Base-by-base conservation (phyloP, 2,113 vertebrate genomes). In the Ciconia maguari region DNA sequence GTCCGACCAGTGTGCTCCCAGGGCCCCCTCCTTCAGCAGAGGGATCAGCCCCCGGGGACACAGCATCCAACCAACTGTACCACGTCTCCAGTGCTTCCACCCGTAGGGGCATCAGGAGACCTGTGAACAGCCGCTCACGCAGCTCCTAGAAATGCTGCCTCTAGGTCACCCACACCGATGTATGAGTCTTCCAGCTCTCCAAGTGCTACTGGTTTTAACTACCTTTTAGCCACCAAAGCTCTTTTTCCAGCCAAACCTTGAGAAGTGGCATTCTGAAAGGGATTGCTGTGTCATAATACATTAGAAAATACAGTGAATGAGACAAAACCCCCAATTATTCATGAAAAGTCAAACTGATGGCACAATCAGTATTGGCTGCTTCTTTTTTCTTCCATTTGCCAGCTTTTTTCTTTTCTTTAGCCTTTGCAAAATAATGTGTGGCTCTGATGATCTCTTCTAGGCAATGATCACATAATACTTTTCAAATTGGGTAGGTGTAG, bases 1-100 rank as follows among this genome's bases (percentile, higher is more conserved):
- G 3, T 34, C 26, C 2, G 2, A 11, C 7, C 0, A 0, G 24
- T 49, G 13, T 61, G 11, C 4, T 61, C 22, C 41, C 1, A 1
- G 46, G 6, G 6, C 5, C 2, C 5, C 6, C 14, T 82, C 29
- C 34, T 48, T 0, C 1, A 13, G 44, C 41, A 32, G 26, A 20
- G 34, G 34, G 5, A 49, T 44, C 46, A 71, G 38, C 11, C n/a
- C 3, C 26, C 3, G 3, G 7, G 26, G 11, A 22, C 32, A 62
- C 1, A 5, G 15, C 6, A 9, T 57, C 29, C 48, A 13, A 32
- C 16, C 9, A 36, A 41, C n/a, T 6, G 21, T 11, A 34, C 11
- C 12, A 20, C 49, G 22, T 24, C 38, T 65, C 55, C 44, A 24
- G 21, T 0, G 0, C 30, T 58, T 80, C 34, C 25, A 69, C 9